Base-by-base conservation (phyloP, 2,888 invertebrate species). In the Tachina grossa region DNA sequence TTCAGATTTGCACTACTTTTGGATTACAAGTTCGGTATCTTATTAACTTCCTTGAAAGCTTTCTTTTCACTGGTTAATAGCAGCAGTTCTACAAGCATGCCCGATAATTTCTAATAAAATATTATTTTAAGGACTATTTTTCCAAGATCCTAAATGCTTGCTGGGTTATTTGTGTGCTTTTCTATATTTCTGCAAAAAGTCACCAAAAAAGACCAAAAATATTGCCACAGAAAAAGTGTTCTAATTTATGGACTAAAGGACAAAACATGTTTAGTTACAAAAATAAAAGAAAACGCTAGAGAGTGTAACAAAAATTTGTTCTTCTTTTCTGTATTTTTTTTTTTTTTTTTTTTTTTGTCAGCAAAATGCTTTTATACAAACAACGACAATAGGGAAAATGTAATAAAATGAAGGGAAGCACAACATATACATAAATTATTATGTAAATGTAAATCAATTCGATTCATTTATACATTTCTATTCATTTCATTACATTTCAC, bases 371-470 rank as follows among this genome's bases (percentile, higher is more conserved):
- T 51, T 59, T 13, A 43, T 11, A 61, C 19, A 39, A 71, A 45
- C 39, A 41, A 63, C n/a, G n/a, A n/a, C 47, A 65, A 55, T 45
- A 66, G 55, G 16, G 13, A 45, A 55, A 71, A 69, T 78, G 51
- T 43, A 61, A 71, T 65, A 53, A 53, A 79, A 69, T 45, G 16
- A 72, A 71, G n/a, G 57, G 53, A 68, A 45, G 65, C 47, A 71
- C 76, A 77, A 61, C 77, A 72, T 84, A 1, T 6, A 31, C 31
- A 84, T 88, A 87, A 87, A 87, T 88, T 87, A 88, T 86, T 87
- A 87, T 88, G 88, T 86, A 87, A 88, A 88, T 84, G 79, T 84
- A 80, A 84, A 84, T 76, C 84, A 84, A 84, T 84, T 87, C 81
- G 76, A 85, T 87, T 87, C 87, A 85, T 87, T 87, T 84, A 84